Percentiles rank a stretch among this genome's conserved stretches.
These are phyloP conservation scores for Molorchus minor DNA, from an alignment of 2,888 invertebrate species.

Conservation along the genomic window DNA sequence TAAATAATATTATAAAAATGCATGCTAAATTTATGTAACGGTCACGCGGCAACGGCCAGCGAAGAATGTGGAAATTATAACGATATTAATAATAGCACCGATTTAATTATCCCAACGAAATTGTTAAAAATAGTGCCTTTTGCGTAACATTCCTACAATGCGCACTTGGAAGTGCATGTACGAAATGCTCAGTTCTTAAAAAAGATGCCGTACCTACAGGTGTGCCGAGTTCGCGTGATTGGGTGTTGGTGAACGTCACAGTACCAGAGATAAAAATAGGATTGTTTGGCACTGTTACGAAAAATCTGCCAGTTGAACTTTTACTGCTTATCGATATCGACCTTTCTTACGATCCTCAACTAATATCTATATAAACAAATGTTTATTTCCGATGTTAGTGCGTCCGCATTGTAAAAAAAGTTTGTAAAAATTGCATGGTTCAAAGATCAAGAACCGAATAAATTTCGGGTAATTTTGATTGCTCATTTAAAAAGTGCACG, in stretches of 20 bases:
- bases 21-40: neutral
- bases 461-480: neutral
- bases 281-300: constrained; percentile 56
- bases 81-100: constrained; percentile 15
- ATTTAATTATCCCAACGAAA: constrained; percentile 2
- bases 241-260: constrained; percentile 49
- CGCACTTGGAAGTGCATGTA: constrained; percentile 15
- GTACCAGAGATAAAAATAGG: constrained; percentile 55
- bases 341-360: constrained; percentile 15
- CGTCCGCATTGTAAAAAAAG: neutral
- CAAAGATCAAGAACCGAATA: neutral
- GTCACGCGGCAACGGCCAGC: constrained; percentile 13
- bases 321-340: constrained; percentile 49
- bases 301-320: constrained; percentile 55
- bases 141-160: constrained; percentile 13
- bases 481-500: constrained; percentile 16
- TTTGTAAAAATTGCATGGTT: neutral
- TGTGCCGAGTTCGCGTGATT: constrained; percentile 30
- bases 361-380: constrained; percentile 18
- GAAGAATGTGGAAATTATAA: constrained; percentile 4
- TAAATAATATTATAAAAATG: too few relatives aligned
- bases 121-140: constrained; percentile 8
- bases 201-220: constrained; percentile 30
- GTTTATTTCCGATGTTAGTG: neutral
- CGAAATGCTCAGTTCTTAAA: constrained; percentile 3